Percentiles rank a stretch among this genome's conserved stretches.
phyloP scores from a whole-genome alignment of 2,888 invertebrate species.

The Melanargia galathea region DNA sequence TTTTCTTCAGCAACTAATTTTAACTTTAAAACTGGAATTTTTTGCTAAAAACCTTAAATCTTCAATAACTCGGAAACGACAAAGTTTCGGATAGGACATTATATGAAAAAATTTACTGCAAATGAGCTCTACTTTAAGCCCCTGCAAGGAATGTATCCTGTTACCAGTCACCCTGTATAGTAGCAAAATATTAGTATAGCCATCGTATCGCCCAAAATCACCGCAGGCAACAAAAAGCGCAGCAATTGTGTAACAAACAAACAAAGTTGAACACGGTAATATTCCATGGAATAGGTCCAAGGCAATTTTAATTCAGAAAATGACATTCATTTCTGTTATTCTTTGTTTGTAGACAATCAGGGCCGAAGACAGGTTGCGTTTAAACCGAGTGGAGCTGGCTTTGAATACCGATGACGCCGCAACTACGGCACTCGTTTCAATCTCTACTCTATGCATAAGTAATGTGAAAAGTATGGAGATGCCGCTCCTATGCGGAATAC shows the following conservation, averaged over 20 bases:
- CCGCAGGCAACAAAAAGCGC: constrained; percentile 27
- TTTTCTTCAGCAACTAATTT: too few species aligned
- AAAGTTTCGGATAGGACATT: too few species aligned
- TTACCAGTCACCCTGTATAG: too few species aligned
- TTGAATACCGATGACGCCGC: constrained; percentile 77
- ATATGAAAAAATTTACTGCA: too few species aligned
- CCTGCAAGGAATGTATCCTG: too few species aligned
- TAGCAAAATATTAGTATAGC: not conserved
- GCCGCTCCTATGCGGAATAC: constrained; percentile 66
- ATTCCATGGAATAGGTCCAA: constrained; percentile 37
- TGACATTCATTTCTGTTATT: constrained; percentile 50
- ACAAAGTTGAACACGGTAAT: constrained; percentile 35
- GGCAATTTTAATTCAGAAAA: constrained; percentile 41
- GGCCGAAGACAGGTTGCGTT: constrained; percentile 64
- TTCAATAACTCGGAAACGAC: too few species aligned
- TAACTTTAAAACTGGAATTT: too few species aligned
- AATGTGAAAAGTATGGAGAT: constrained; percentile 80
- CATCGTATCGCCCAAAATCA: constrained; percentile 17
- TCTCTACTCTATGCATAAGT: constrained; percentile 81
- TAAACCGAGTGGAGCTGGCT: constrained; percentile 65
- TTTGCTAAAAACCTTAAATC: too few species aligned
- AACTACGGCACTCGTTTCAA: constrained; percentile 76
- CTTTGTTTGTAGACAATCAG: constrained; percentile 73
- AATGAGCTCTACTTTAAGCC: too few species aligned
- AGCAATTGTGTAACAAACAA: constrained; percentile 30